Base-by-base conservation (phyloP, 1,140 invertebrate species). In the Listronotus bonariensis region DNA sequence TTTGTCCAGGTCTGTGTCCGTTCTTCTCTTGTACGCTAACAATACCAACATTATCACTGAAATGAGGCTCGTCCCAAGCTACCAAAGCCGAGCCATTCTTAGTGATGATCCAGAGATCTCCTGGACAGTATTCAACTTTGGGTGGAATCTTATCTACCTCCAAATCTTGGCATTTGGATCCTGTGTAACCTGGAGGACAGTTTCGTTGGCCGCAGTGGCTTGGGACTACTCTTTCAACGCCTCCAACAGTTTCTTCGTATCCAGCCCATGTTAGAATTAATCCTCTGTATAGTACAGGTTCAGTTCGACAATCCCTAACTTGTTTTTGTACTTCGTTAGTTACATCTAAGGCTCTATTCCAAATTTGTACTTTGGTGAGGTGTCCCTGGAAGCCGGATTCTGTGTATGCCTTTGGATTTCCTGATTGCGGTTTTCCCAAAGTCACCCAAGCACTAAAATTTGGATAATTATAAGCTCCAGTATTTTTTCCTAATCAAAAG, bases 321-420 rank as follows among this genome's bases (percentile, higher is more conserved):
- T 95, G 92, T 78, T 95, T 92, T 68, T 97, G 95, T 64, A 98
- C 92, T 82, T 98, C 96, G 66, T 89, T 89, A 1, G 91, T 92
- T 11, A 96, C 89, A 76, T 97, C 93, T 1, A 98, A 80, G 38
- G 92, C 90, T 42, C 94, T 84, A 68, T 89, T 90, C 95, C 96
- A 98, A 51, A 98, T 86, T 82, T 98, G 95, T 18, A 97, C 90
- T 80, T 97, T 95, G 20, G 93, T 97, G 12, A 99, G 77, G 72
- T 93, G 91, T 14, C 97, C 97, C 82, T 95, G 92, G 87, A 99
- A 99, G 9, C 95, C 94, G 14, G 87, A 82, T 79, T 93, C 91
- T 0, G 89, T 89, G 71, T 92, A 92, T 0, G 89, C 85, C 71
- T 89, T 90, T 7, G 86, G 80, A 74, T 87, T 85, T 53, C 87